A percentile compares a stretch with the other conserved stretches of the same genome.
Evolutionary conservation across 2,888 invertebrate genomes (phyloP).

Genomic region (Notocelia uddmanniana): DNA sequence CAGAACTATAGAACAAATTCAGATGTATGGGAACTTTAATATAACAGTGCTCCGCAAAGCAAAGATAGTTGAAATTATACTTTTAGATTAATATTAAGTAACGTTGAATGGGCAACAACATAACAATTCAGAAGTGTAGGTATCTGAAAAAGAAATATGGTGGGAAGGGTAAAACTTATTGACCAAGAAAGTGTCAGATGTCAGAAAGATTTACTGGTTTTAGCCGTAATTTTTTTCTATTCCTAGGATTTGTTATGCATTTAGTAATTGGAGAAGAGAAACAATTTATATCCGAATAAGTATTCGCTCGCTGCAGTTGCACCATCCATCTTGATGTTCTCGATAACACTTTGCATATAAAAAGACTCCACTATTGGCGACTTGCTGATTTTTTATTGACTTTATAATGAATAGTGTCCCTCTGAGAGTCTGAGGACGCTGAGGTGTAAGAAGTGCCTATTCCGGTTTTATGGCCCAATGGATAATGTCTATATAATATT

Average conservation of each 20-base stretch:
- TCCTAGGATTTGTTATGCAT: no score
- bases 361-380: slow-evolving; percentile 8
- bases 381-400: slow-evolving; percentile 32
- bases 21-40: not conserved
- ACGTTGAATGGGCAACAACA: no score
- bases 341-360: slow-evolving; percentile 43
- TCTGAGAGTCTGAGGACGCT: no score
- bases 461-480: not conserved
- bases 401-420: not conserved
- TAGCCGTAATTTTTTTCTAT: no score
- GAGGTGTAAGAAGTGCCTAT: not conserved
- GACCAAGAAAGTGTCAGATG: no score
- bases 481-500: no score
- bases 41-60: not conserved
- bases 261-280: not conserved
- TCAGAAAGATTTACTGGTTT: no score
- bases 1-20: not conserved
- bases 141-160: not conserved
- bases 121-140: not conserved
- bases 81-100: not conserved
- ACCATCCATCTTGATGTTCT: slow-evolving; percentile 24
- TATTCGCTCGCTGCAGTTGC: not conserved
- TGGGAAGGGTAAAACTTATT: no score
- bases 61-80: not conserved
- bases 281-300: slow-evolving; percentile 17